Conservation (phyloP, 1,140 invertebrate species). For the Listronotus bonariensis region DNA sequence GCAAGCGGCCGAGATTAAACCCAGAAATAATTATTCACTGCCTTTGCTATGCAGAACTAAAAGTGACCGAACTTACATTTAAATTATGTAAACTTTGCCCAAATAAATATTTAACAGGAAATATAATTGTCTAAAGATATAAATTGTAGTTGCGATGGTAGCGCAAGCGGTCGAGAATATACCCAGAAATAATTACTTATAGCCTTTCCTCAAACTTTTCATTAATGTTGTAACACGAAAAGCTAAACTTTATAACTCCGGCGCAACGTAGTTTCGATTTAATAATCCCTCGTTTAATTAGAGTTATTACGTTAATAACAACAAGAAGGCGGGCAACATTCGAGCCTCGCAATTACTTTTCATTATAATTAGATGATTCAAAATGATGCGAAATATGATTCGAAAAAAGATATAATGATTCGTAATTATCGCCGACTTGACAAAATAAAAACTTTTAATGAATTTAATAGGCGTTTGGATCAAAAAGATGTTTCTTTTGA, state of each 20-base stretch:
- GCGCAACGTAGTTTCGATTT: constrained; percentile 25
- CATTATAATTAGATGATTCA: constrained; percentile 37
- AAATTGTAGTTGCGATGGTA: too few relatives aligned
- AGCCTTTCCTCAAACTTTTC: constrained; percentile 1
- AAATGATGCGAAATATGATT: constrained; percentile 34
- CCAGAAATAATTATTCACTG: constrained; percentile 4
- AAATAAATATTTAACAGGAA: too few relatives aligned
- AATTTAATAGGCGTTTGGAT: constrained; percentile 3
- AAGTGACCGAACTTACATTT: too few relatives aligned
- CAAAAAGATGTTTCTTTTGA: too few relatives aligned
- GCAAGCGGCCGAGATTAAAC: neutral
- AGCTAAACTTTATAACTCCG: constrained; percentile 3
- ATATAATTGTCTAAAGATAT: too few relatives aligned
- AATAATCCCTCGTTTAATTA: constrained; percentile 31
- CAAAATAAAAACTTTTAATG: constrained; percentile 18
- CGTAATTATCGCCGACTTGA: constrained; percentile 31
- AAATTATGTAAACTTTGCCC: too few relatives aligned
- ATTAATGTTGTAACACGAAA: constrained; percentile 3
- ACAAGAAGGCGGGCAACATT: constrained; percentile 34
- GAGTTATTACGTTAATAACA: constrained; percentile 36
- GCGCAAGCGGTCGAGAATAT: neutral
- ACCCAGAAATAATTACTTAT: constrained; percentile 10
- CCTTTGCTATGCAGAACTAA: too few relatives aligned
- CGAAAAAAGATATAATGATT: constrained; percentile 34
- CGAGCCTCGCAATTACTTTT: constrained; percentile 31